Conservation (phyloP, 1,140 invertebrate species). For the Frieseomelitta varia region DNA sequence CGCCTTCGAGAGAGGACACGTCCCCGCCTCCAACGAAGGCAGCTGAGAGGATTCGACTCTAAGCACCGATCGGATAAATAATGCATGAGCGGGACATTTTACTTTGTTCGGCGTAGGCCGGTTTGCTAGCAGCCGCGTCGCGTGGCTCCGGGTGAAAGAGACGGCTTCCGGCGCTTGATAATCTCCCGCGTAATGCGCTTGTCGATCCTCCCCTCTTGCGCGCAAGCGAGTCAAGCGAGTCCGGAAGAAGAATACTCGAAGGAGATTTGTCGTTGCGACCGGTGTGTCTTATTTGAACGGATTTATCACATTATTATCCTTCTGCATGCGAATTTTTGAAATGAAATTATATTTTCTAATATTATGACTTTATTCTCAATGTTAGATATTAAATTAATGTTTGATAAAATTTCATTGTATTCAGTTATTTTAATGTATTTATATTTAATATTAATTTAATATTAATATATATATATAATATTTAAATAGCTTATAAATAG, state of each 20-base stretch:
- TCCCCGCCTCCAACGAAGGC: neutral
- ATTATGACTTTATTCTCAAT: too few species aligned
- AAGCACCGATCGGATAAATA: slow-evolving; percentile 22
- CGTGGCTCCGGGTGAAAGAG: slow-evolving; percentile 26
- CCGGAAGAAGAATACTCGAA: neutral
- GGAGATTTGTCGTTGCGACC: neutral
- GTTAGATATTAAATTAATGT: too few species aligned
- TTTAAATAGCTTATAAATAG: too few species aligned
- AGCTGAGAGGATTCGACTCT: neutral
- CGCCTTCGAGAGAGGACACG: too few species aligned
- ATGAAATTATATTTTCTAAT: too few species aligned
- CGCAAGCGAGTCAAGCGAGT: neutral
- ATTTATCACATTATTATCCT: too few species aligned
- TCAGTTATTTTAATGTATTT: too few species aligned
- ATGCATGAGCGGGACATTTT: slow-evolving; percentile 30
- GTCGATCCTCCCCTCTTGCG: neutral
- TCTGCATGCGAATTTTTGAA: too few species aligned
- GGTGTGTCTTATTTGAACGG: too few species aligned
- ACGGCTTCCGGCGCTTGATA: slow-evolving; percentile 8
- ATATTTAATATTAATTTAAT: too few species aligned
- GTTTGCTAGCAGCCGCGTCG: slow-evolving; percentile 2
- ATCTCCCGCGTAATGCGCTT: neutral
- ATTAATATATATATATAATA: too few species aligned
- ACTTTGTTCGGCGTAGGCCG: neutral
- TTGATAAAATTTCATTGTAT: too few species aligned